Conservation (phyloP, 2,797 vertebrate genomes). For the Chromobotia macracanthus region DNA sequence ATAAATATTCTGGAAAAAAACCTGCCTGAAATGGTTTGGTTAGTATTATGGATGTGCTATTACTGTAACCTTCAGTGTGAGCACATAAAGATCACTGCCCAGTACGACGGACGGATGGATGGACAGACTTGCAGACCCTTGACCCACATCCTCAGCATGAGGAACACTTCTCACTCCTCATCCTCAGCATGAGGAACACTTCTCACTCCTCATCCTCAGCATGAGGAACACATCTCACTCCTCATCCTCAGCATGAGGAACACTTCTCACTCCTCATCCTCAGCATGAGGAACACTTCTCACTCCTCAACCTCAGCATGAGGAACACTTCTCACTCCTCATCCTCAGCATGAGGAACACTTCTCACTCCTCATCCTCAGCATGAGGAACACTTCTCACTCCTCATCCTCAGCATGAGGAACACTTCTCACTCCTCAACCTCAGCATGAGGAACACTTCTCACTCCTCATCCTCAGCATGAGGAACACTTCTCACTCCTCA, state of each 20-base stretch:
- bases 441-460: neutral
- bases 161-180: too few relatives aligned
- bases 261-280: too few relatives aligned
- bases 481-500: too few relatives aligned
- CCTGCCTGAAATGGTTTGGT: neutral
- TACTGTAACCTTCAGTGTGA: neutral
- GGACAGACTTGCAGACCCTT: neutral
- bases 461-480: slow-evolving; percentile 5
- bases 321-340: too few relatives aligned
- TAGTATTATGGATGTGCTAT: neutral
- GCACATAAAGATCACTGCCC: neutral
- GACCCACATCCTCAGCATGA: slow-evolving; percentile 3
- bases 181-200: slow-evolving; percentile 1
- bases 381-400: neutral
- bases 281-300: neutral
- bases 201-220: neutral
- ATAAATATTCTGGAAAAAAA: too few relatives aligned
- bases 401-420: slow-evolving; percentile 1
- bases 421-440: too few relatives aligned
- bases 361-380: neutral
- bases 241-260: slow-evolving; percentile 1
- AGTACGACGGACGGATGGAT: too few relatives aligned
- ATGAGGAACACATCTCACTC: neutral
- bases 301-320: slow-evolving; percentile 4
- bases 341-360: slow-evolving; percentile 1